A percentile compares a stretch with the other conserved stretches of the same genome.
Conservation (phyloP, 2,888 invertebrate species). For the Notocelia uddmanniana region DNA sequence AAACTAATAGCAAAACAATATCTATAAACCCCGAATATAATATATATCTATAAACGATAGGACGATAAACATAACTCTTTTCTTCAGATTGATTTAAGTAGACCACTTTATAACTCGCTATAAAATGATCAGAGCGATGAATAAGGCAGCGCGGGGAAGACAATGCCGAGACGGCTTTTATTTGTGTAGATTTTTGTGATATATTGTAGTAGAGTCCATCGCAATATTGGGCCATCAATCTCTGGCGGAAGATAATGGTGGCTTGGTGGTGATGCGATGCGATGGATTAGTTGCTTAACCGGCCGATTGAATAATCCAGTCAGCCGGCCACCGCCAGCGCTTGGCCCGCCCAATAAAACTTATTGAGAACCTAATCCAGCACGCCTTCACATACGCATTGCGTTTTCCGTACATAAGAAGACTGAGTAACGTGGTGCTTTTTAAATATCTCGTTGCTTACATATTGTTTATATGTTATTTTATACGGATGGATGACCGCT, state of each 20-base stretch:
- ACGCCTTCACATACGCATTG: conserved; percentile 32
- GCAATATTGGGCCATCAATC: conserved; percentile 79
- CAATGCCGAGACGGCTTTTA: conserved; percentile 52
- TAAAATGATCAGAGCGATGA: conserved; percentile 49
- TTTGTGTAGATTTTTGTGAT: conserved; percentile 57
- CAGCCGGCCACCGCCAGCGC: conserved; percentile 54
- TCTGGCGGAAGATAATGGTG: conserved; percentile 74
- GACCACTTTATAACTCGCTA: conserved; percentile 54
- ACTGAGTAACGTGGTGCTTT: conserved; percentile 15
- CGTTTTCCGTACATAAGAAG: conserved; percentile 23
- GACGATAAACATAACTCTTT: conserved; percentile 24
- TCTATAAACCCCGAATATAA: too few species aligned
- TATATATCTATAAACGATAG: conserved; percentile 15
- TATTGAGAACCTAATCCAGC: conserved; percentile 26
- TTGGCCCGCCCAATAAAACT: conserved; percentile 51
- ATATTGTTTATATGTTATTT: too few species aligned
- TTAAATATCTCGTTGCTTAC: conserved; percentile 6
- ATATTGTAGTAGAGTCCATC: conserved; percentile 62
- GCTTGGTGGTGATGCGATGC: conserved; percentile 62
- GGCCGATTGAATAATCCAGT: conserved; percentile 74
- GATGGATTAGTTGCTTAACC: conserved; percentile 76
- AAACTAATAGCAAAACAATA: conserved; percentile 14
- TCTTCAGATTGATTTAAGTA: conserved; percentile 50
- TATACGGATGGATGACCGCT: too few species aligned
- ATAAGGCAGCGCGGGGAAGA: conserved; percentile 44